Evolutionary conservation across 2,888 invertebrate species (phyloP), one percentile per base, ranked within the genome.

Genomic region (Mythimna loreyi): DNA sequence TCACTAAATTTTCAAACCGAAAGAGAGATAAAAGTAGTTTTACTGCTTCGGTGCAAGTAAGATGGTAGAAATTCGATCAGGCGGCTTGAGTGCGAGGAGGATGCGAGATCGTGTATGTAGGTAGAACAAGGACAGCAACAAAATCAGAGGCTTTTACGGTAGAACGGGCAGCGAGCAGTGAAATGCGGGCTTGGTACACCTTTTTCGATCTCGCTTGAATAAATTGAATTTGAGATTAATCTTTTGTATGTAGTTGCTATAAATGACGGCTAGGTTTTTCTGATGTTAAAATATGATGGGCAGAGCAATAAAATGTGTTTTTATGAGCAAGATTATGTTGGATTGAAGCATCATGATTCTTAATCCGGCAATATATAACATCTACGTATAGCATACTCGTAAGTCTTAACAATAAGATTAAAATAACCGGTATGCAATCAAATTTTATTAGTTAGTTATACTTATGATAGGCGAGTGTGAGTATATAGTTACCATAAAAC

Each of bases 141-240:
- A 87, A 92, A 93, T 92, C 94, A 92, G 95, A 94, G 95, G 96
- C 95, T 96, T 94, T 96, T 95, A 95, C 95, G 95, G 96, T 95
- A 94, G 96, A 96, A 89, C 91, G 92, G 93, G 91, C 94, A 93
- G 90, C 94, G 90, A 89, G 90, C 92, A 94, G 94, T 92, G 94
- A 95, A 95, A 96, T 95, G 95, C 92, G 92, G 94, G 90, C 90
- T 89, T 92, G 87, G 90, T 87, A 92, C 87, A 92, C 92, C 92
- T 93, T 94, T 93, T 95, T 94, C 91, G 92, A 94, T 92, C 93
- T 92, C 92, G 94, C 92, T 92, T 92, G 93, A 94, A 94, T 95
- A 95, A 95, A 95, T 95, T 95, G 95, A 95, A 94, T 94, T 90
- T 92, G 89, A 94, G 94, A 94, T 93, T 93, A 93, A 93, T 93